phyloP scores from a whole-genome alignment of 2,888 invertebrate species.

The Campopleginae sp. region DNA sequence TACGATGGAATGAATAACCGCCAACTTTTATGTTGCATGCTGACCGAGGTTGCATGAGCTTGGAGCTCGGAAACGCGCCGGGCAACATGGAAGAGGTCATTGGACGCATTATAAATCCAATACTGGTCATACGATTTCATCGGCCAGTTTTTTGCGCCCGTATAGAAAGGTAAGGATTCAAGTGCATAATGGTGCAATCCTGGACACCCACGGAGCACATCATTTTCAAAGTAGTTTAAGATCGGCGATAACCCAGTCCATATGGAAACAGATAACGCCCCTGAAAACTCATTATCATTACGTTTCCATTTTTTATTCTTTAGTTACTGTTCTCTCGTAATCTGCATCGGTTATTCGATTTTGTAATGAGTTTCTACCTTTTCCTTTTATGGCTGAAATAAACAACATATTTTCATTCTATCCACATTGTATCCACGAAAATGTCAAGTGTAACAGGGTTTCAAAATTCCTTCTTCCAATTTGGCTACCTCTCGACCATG shows the following conservation, averaged over 20 bases:
- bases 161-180: conserved; percentile 8
- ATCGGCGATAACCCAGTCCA: conserved; percentile 37
- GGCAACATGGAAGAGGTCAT: conserved; percentile 21
- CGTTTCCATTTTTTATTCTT: background rate
- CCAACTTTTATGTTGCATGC: background rate
- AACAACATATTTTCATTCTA: too few species aligned
- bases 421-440: too few species aligned
- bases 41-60: background rate
- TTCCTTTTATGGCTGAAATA: background rate
- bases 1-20: background rate
- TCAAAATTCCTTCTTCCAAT: too few species aligned
- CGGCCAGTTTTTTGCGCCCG: conserved; percentile 46
- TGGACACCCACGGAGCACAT: conserved; percentile 38
- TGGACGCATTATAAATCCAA: conserved; percentile 37
- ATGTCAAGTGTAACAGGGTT: too few species aligned
- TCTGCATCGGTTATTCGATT: background rate
- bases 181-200: conserved; percentile 15
- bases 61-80: background rate
- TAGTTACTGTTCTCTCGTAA: background rate
- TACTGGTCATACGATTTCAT: conserved; percentile 49
- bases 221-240: conserved; percentile 40
- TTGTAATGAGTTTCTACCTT: background rate
- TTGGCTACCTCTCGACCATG: too few species aligned
- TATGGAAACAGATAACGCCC: conserved; percentile 6
- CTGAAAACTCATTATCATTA: conserved; percentile 33